Percentiles rank a stretch among this genome's conserved stretches.
Evolutionary conservation across 2,888 invertebrate genomes (phyloP).

Genomic region (Chloroclysta siterata): DNA sequence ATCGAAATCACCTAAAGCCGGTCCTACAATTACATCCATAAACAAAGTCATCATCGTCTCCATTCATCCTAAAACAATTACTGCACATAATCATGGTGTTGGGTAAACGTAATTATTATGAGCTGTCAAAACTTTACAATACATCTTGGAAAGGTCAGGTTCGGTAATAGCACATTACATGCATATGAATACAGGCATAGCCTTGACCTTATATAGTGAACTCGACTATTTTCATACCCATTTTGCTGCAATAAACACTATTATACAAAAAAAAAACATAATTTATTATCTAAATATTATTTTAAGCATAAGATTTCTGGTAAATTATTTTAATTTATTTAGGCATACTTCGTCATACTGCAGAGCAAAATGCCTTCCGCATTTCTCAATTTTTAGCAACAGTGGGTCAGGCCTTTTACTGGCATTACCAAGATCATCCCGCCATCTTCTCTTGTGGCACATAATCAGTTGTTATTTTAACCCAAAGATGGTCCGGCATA

Average conservation of each 20-base stretch:
- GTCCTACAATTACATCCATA: constrained; percentile 25
- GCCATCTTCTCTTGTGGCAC: too few species aligned
- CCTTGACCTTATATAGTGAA: constrained; percentile 6
- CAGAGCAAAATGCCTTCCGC: too few species aligned
- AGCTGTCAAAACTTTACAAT: constrained; percentile 46
- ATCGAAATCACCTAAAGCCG: background rate
- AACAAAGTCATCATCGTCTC: constrained; percentile 32
- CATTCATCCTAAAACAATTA: constrained; percentile 40
- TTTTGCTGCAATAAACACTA: background rate
- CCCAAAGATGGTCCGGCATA: too few species aligned
- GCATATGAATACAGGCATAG: constrained; percentile 1
- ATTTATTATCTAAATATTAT: too few species aligned
- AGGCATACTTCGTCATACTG: too few species aligned
- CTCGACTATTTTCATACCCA: background rate
- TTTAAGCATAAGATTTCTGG: too few species aligned
- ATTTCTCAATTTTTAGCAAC: too few species aligned
- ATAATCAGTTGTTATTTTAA: too few species aligned
- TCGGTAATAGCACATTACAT: constrained; percentile 14
- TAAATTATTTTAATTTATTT: too few species aligned
- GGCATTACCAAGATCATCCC: too few species aligned
- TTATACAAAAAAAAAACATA: too few species aligned
- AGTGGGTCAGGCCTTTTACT: too few species aligned
- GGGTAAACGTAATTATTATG: constrained; percentile 26
- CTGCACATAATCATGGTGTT: constrained; percentile 16
- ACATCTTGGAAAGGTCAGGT: constrained; percentile 37